These are phyloP conservation scores for human DNA, from an alignment of 2,113 vertebrate genomes.

Conservation along the genomic window GRCh38 chr2:66346001-66346500, in stretches of 20 bases:
- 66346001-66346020: not conserved
- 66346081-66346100: not conserved
- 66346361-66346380: not conserved
- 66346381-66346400: conserved; percentile 8
- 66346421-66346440: conserved; percentile 7
- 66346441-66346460: not conserved
- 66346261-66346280: not conserved
- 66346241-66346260: not conserved
- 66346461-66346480: conserved; percentile 37
- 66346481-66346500: conserved; percentile 57
- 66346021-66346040: not conserved
- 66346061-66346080: not conserved
- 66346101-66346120: not conserved
- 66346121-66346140: not conserved
- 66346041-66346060: not conserved
- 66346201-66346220: not conserved
- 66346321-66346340: not conserved
- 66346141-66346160: not conserved
- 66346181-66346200: not conserved
- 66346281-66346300: not conserved
- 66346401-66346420: not conserved
- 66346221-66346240: not conserved
- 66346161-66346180: not conserved
- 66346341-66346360: not conserved
- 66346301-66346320: not conserved